Conservation (phyloP, 2,113 vertebrate genomes). For the Tetrao urogallus region DNA sequence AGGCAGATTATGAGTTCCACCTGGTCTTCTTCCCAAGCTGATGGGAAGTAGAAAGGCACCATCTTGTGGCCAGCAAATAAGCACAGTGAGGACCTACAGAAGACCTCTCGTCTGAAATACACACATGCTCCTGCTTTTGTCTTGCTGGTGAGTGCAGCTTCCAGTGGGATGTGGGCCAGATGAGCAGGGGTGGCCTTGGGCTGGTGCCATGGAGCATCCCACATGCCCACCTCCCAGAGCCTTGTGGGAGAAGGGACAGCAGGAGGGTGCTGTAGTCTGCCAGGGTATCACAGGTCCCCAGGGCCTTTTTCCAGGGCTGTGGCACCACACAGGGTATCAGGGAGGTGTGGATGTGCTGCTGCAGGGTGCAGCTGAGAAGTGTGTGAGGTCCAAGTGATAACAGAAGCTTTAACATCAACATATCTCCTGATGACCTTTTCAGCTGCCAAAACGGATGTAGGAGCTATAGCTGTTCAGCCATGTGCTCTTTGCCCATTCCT, state of each 20-base stretch:
- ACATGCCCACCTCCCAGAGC: neutral
- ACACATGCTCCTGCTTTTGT: neutral
- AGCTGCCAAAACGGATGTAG: neutral
- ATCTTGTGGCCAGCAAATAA: neutral
- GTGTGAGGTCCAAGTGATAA: neutral
- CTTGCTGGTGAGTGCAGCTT: neutral
- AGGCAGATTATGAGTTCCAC: neutral
- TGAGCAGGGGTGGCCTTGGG: neutral
- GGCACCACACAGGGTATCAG: accelerated
- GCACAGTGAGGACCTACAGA: neutral
- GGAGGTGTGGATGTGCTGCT: neutral
- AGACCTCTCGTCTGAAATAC: too few species aligned
- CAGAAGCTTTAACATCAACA: neutral
- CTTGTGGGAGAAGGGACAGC: neutral
- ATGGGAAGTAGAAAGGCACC: neutral
- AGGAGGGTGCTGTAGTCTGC: neutral
- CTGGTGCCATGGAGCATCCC: neutral
- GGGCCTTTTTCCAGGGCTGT: neutral
- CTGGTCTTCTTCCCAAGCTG: neutral
- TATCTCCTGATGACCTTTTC: neutral
- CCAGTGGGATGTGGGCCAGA: neutral
- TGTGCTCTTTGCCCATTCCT: neutral
- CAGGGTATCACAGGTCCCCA: accelerated
- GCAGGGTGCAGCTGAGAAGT: neutral
- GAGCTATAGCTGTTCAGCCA: neutral